These are phyloP conservation scores for Rhinogobio ventralis DNA, from an alignment of 2,797 vertebrate species.

Conservation along the genomic window DNA sequence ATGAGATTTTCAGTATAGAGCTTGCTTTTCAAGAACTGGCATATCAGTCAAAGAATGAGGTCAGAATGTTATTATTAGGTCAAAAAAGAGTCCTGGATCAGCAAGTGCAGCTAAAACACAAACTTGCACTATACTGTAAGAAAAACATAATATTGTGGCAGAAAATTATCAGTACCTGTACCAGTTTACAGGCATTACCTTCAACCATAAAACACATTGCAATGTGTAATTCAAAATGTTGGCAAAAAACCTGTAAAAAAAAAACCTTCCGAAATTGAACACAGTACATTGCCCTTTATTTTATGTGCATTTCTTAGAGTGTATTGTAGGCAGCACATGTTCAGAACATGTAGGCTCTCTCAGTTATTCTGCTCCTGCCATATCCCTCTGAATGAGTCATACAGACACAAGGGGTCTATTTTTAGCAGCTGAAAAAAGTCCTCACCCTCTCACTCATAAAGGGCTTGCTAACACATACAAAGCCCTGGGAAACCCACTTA, in stretches of 20 bases:
- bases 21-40: neutral
- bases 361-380: constrained; percentile 43
- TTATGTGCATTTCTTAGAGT: neutral
- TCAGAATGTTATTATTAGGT: neutral
- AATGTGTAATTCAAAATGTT: neutral
- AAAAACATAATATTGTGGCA: neutral
- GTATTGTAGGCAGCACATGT: constrained; percentile 33
- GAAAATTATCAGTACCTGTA: neutral
- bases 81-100: neutral
- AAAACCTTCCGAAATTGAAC: no score
- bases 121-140: neutral
- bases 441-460: constrained; percentile 52
- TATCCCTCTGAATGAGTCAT: constrained; percentile 55
- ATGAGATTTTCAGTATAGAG: neutral
- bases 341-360: constrained; percentile 20
- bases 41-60: neutral
- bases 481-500: constrained; percentile 51
- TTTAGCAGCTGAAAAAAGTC: constrained; percentile 53
- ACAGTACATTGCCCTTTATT: neutral
- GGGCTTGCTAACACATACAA: constrained; percentile 45
- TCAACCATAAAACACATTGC: neutral
- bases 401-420: constrained; percentile 56
- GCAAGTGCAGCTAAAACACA: neutral
- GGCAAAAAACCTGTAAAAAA: neutral
- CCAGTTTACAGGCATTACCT: neutral